Base-by-base conservation (phyloP, 2,113 vertebrate genomes). In the Pygoscelis adeliae region DNA sequence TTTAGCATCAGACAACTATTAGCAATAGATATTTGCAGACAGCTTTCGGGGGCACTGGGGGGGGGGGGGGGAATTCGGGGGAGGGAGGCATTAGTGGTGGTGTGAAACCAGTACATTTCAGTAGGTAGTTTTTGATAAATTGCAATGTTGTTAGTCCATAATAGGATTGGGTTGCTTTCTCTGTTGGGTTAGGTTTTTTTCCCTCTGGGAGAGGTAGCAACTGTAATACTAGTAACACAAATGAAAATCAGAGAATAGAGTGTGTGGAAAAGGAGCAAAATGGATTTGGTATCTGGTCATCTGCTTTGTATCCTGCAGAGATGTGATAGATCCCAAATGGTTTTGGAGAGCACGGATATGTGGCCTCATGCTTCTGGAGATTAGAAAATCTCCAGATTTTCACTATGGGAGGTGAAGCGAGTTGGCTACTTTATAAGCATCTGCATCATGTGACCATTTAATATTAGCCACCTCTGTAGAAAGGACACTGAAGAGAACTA, bases 11-110 rank as follows among this genome's bases (percentile, higher is more conserved):
- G 30, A 49, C 38, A 89, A 56, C 13, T n/a, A 29, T 42, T 36
- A 62, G 63, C 44, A 69, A 29, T 4, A 53, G 38, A 40, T 82
- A 85, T 25, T 80, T 80, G 30, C n/a, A 63, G 61, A 40, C 3
- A 69, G 30, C 53, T 87, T 61, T 78, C 52, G 59, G 71, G n/a
- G 5, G 3, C n/a, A n/a, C n/a, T n/a, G 3, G 0, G 4, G 2
- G 3, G 3, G 0, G 4, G 2, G 3, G 38, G 38, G 8, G 38
- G n/a, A n/a, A n/a, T n/a, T n/a, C n/a, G 0, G 4, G 2, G 3
- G 38, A 8, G 8, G 38, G 3, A 0, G 4, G 2, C 25, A 38
- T 42, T 15, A 72, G 13, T 22, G 19, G 10, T n/a, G 0, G 0
- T 65, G 15, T 80, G 53, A 80, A 76, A 79, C 1, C 4, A 69